Percentiles rank a stretch among this genome's conserved stretches.
These are phyloP conservation scores for Dysidea cf. avara DNA, from an alignment of 37 sponge, comb jelly and placozoan species.

Conservation along the genomic window DNA sequence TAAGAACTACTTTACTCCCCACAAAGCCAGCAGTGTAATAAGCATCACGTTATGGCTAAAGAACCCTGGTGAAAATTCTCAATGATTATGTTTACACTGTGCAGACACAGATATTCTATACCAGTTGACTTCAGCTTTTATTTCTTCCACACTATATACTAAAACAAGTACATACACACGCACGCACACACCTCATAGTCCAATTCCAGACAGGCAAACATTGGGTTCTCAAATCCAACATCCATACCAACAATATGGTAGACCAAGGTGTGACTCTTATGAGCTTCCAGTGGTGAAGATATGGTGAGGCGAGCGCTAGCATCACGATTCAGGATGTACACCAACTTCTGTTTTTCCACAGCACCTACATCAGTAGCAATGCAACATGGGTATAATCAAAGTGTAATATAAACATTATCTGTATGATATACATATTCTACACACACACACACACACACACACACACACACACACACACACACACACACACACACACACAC, in stretches of 20 bases:
- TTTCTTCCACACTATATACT: not conserved
- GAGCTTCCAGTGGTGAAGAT: constrained; percentile 98
- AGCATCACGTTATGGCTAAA: too few relatives aligned
- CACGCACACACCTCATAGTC: constrained; percentile 94
- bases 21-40: too few relatives aligned
- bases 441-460: too few relatives aligned
- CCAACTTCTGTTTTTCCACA: constrained; percentile 98
- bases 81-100: too few relatives aligned
- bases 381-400: too few relatives aligned
- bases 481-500: too few relatives aligned
- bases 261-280: constrained; percentile 93
- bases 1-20: too few relatives aligned
- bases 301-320: constrained; percentile 95
- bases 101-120: constrained; percentile 14
- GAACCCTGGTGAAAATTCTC: not conserved
- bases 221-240: constrained; percentile 99
- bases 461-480: too few relatives aligned
- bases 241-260: constrained; percentile 92
- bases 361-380: constrained; percentile 59
- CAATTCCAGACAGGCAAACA: constrained; percentile 96
- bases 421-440: too few relatives aligned
- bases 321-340: constrained; percentile 96
- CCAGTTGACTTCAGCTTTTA: not conserved
- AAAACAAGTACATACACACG: not conserved
- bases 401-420: too few relatives aligned